Conservation (phyloP, 2,797 vertebrate genomes). For the Manis crassicaudata region DNA sequence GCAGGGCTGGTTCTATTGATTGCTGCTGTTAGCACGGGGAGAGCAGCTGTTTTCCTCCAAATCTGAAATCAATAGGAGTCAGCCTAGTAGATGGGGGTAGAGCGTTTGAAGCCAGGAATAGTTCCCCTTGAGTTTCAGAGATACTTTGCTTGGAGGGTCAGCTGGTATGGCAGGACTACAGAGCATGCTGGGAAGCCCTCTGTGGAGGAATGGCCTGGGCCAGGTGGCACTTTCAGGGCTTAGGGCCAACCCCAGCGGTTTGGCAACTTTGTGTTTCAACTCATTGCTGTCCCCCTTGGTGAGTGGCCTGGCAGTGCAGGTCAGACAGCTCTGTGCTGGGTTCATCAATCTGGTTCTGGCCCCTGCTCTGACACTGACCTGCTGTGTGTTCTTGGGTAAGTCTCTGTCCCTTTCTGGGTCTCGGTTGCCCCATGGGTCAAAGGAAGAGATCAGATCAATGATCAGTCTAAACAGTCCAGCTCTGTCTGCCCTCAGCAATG, state of each 20-base stretch:
- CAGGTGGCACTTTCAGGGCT: neutral
- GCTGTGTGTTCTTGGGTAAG: neutral
- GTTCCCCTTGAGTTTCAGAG: conserved; percentile 20
- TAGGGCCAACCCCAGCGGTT: neutral
- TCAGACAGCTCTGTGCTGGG: neutral
- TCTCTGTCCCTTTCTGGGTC: neutral
- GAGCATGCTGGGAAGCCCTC: conserved; percentile 30
- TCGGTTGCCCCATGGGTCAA: neutral
- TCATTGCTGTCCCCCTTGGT: neutral
- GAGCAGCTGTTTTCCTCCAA: conserved; percentile 55
- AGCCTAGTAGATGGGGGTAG: neutral
- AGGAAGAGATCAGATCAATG: neutral
- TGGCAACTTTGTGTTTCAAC: neutral
- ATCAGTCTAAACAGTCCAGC: neutral
- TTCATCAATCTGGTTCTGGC: neutral
- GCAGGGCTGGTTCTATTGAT: conserved; percentile 43
- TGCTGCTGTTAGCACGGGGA: neutral
- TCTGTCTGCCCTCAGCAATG: neutral
- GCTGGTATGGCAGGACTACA: neutral
- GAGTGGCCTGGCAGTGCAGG: neutral
- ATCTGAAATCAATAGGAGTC: conserved; percentile 49
- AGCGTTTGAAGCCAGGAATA: conserved; percentile 28
- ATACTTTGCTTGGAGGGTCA: neutral
- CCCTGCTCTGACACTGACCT: neutral
- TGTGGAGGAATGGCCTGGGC: neutral